Evolutionary conservation across 2,113 vertebrate species (phyloP).

Genomic region (Sinocyclocheilus anshuiensis): DNA sequence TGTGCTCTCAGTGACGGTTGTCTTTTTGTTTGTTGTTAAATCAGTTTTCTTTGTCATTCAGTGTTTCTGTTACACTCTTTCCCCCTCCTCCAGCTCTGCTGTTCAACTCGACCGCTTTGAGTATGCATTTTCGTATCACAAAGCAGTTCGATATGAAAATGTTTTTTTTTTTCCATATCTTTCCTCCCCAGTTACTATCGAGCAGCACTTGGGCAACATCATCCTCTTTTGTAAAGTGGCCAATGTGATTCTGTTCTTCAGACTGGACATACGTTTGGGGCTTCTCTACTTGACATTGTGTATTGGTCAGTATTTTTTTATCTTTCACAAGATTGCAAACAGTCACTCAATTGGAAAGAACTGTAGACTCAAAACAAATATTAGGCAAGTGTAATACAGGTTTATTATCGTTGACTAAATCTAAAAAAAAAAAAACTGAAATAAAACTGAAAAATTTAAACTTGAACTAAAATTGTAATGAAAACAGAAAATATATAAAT

Average conservation of each 20-base stretch:
- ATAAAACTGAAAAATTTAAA: too few relatives aligned
- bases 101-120: neutral
- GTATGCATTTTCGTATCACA: neutral
- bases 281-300: constrained; percentile 92
- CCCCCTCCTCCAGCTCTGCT: neutral
- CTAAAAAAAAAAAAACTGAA: too few relatives aligned
- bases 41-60: constrained; percentile 5
- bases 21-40: constrained; percentile 21
- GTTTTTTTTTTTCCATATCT: neutral
- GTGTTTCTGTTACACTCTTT: neutral
- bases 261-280: constrained; percentile 91
- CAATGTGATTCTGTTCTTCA: constrained; percentile 93
- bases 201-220: constrained; percentile 94
- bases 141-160: neutral
- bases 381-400: neutral
- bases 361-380: neutral
- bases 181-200: constrained; percentile 84
- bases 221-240: constrained; percentile 98
- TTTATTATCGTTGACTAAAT: too few relatives aligned
- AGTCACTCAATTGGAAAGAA: neutral
- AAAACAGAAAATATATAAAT: too few relatives aligned
- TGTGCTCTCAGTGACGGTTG: neutral
- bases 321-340: neutral
- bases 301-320: constrained; percentile 69
- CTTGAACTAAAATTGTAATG: too few relatives aligned